Base-by-base conservation (phyloP, 2,797 vertebrate species). In the Diglossa cyanea region DNA sequence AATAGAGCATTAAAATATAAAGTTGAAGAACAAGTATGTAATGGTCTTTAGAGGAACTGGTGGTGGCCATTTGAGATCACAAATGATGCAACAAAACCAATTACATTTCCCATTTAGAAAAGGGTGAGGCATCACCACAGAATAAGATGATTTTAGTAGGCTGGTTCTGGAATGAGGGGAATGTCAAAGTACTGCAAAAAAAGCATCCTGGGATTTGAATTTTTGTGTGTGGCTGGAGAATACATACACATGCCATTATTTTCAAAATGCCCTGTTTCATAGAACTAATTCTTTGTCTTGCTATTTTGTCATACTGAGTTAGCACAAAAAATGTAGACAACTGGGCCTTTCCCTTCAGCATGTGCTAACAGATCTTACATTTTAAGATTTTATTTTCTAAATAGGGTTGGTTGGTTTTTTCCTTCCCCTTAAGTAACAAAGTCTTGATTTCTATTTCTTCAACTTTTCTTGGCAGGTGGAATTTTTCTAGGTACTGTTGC, bases 401-500 rank as follows among this genome's bases (percentile, higher is more conserved):
- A 67, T 10, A 61, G 7, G 7, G 8, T 76, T 71, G 65, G 6
- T 65, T 61, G 30, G 0, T 15, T 23, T 31, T 26, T 17, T 21
- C 1, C 3, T 31, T 66, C 4, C 8, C 14, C 6, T 39, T 58
- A 48, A 45, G 28, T 73, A 77, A 65, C 6, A 40, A 77, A 55
- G 28, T 48, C 5, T 44, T 88, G 24, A 76, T 81, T 91, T 70
- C 61, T 76, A n/a, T 84, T 83, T 60, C 24, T 88, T 71, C 42
- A 60, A 62, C 82, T 66, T 93, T 86, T 77, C 63, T 95, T 93
- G 92, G 67, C 97, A 99, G 99, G 99, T 95, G 98, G 98, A 35
- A 96, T 98, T 77, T 99, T 99, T 92, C 98, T 99, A 74, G 98
- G 98, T 58, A 97, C 98, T 0, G 98, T 98, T 87, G 98, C 98